phyloP scores from a whole-genome alignment of 2,797 vertebrate genomes.

The Eidolon dupreanum region DNA sequence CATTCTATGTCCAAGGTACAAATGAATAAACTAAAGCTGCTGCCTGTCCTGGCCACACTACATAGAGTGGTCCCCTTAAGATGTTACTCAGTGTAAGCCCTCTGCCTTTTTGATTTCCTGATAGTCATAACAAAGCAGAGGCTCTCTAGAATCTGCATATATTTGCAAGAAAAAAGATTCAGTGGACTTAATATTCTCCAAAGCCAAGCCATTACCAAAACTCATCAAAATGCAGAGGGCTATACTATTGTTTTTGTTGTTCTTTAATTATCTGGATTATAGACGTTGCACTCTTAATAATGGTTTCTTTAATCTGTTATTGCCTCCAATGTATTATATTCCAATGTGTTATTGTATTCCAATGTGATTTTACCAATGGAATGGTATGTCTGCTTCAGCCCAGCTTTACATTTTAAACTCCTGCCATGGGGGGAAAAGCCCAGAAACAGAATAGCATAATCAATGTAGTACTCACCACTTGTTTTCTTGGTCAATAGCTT shows the following conservation, averaged over 20 bases:
- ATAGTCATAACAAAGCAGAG: neutral
- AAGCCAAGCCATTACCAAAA: neutral
- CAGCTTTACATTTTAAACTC: constrained; percentile 24
- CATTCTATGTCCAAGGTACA: neutral
- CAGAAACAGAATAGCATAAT: neutral
- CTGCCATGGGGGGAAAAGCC: neutral
- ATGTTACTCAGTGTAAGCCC: neutral
- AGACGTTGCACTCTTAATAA: neutral
- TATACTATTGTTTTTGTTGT: neutral
- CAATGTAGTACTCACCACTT: neutral
- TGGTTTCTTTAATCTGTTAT: neutral
- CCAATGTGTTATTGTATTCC: neutral
- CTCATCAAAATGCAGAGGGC: neutral
- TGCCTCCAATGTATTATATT: neutral
- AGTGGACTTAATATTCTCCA: neutral
- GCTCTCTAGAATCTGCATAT: neutral
- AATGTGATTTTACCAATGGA: neutral
- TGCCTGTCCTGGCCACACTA: neutral
- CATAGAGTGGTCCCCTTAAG: neutral
- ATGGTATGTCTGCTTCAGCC: neutral
- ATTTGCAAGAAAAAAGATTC: neutral
- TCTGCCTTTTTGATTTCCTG: neutral
- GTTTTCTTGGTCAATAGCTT: constrained; percentile 5
- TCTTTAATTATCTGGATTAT: neutral
- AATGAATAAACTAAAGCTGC: neutral